Conservation (phyloP, 2,797 vertebrate species). For the Diplodus sargus region DNA sequence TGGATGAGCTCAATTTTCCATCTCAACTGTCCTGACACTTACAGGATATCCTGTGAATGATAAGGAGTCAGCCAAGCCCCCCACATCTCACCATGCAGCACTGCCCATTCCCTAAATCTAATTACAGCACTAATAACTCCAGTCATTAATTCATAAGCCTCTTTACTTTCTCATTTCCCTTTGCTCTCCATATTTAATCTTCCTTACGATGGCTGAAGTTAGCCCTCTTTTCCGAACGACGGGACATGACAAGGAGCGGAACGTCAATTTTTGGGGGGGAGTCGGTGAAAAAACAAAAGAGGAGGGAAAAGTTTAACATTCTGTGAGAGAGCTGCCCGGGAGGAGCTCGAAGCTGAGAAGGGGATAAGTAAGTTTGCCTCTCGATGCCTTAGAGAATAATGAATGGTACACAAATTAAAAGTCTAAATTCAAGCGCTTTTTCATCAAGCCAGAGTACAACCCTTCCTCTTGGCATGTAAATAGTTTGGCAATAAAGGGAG, state of each 20-base stretch:
- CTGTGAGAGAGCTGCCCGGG: conserved; percentile 4
- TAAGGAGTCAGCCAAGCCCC: conserved; percentile 65
- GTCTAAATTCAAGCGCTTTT: conserved; percentile 75
- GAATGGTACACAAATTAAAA: conserved; percentile 78
- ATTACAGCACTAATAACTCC: conserved; percentile 84
- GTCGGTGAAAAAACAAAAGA: conserved; percentile 27
- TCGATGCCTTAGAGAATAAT: conserved; percentile 68
- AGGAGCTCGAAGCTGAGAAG: conserved; percentile 28
- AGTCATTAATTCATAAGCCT: conserved; percentile 85
- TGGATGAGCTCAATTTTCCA: conserved; percentile 79
- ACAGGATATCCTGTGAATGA: conserved; percentile 79
- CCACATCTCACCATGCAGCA: conserved; percentile 67
- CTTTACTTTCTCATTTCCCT: conserved; percentile 83
- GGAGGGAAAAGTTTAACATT: conserved; percentile 48
- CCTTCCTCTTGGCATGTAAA: conserved; percentile 78
- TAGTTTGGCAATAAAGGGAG: conserved; percentile 75
- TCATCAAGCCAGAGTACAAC: conserved; percentile 68
- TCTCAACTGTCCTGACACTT: conserved; percentile 75
- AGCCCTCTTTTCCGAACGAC: conserved; percentile 61
- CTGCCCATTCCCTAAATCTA: conserved; percentile 81
- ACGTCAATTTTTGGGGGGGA: conserved; percentile 40
- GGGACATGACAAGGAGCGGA: conserved; percentile 43
- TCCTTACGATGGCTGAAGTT: conserved; percentile 73
- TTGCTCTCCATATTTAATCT: conserved; percentile 81
- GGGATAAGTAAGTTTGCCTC: conserved; percentile 53